These are phyloP conservation scores for Heliconius charithonia DNA, from an alignment of 2,888 invertebrate species.

Conservation along the genomic window DNA sequence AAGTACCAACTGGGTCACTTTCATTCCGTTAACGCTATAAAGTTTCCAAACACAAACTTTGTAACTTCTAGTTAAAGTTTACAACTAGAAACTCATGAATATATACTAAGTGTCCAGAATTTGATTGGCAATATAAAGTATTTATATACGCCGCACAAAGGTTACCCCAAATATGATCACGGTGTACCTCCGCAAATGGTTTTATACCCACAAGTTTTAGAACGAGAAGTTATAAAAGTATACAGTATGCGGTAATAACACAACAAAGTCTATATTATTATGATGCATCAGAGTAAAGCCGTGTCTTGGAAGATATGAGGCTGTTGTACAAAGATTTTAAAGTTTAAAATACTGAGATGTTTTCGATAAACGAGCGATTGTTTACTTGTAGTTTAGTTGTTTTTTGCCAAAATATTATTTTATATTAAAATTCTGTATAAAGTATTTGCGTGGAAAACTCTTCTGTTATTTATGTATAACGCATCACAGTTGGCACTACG, in stretches of 20 bases:
- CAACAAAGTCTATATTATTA: slow-evolving; percentile 8
- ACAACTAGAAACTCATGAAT: slow-evolving; percentile 18
- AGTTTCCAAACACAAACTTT: background rate
- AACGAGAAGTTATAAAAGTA: background rate
- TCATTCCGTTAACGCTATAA: background rate
- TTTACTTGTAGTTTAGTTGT: background rate
- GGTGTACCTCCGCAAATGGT: background rate
- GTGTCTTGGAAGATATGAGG: background rate
- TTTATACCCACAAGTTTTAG: slow-evolving; percentile 11
- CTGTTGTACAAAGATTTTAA: background rate
- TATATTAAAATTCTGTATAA: too few relatives aligned
- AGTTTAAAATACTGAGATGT: background rate
- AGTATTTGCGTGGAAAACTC: too few relatives aligned
- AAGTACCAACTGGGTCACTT: background rate
- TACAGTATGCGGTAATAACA: background rate
- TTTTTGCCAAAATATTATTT: too few relatives aligned
- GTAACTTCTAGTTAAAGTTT: background rate
- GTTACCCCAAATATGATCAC: slow-evolving; percentile 11
- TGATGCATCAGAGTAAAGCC: background rate
- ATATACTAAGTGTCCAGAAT: slow-evolving; percentile 8
- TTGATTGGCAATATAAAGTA: slow-evolving; percentile 24
- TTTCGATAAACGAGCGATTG: background rate
- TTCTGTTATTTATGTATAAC: too few relatives aligned
- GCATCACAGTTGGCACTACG: too few relatives aligned
- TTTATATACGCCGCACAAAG: slow-evolving; percentile 15